Evolutionary conservation across 2,113 vertebrate species (phyloP).

Genomic region (Indicator maculatus): DNA sequence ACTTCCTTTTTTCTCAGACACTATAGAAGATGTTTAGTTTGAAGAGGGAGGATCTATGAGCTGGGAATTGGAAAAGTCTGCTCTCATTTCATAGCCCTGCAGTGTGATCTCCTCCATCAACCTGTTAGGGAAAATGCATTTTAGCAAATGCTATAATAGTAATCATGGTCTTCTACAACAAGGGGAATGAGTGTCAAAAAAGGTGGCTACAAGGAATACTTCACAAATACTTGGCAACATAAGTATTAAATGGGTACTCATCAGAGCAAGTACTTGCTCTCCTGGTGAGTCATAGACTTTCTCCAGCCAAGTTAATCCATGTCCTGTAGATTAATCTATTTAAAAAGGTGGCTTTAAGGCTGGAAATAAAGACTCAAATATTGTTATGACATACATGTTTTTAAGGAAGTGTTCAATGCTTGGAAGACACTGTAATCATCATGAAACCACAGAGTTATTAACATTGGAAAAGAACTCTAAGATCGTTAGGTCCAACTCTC

Average conservation of each 20-base stretch:
- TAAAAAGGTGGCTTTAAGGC: background rate
- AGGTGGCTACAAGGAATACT: background rate
- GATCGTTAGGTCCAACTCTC: too few relatives aligned
- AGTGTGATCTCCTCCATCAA: background rate
- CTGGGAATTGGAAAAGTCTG: background rate
- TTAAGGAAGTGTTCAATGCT: background rate
- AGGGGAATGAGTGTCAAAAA: background rate
- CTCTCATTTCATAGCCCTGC: background rate
- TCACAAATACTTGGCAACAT: background rate
- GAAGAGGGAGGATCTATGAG: background rate
- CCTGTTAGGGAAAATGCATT: background rate
- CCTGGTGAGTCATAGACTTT: background rate
- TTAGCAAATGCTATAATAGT: background rate
- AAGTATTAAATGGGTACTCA: background rate
- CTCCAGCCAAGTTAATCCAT: background rate
- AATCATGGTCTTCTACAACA: background rate
- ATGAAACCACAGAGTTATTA: background rate
- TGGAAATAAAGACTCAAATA: background rate
- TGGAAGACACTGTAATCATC: background rate
- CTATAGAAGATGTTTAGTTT: background rate
- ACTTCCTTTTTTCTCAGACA: background rate
- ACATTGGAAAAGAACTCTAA: too few relatives aligned
- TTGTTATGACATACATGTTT: background rate
- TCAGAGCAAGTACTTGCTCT: background rate
- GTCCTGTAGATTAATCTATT: background rate